These are phyloP conservation scores for Elgaria multicarinata DNA, from an alignment of 2,113 vertebrate species.

Conservation along the genomic window DNA sequence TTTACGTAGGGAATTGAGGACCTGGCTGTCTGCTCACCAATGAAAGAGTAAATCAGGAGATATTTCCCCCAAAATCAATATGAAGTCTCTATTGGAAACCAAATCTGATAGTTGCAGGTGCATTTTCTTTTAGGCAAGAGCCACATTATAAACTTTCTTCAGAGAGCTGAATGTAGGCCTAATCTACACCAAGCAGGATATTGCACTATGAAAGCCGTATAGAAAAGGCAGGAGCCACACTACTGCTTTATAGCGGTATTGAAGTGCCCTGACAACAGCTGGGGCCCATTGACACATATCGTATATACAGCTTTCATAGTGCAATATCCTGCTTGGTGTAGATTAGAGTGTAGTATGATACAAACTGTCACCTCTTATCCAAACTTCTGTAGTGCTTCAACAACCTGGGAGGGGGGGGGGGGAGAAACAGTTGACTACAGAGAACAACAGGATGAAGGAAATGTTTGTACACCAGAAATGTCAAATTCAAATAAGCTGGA, in stretches of 20 bases:
- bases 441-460: background rate
- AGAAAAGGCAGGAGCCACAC: too few relatives aligned
- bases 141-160: background rate
- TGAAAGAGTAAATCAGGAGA: background rate
- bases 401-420: background rate
- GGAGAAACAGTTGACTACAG: background rate
- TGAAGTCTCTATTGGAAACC: constrained; percentile 23
- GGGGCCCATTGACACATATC: too few relatives aligned
- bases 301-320: too few relatives aligned
- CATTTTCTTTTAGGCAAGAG: constrained; percentile 54
- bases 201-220: too few relatives aligned
- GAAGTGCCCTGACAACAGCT: too few relatives aligned
- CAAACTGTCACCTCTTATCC: background rate
- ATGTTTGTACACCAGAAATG: background rate
- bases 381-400: background rate
- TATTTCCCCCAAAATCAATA: background rate
- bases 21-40: background rate
- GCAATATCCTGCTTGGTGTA: too few relatives aligned
- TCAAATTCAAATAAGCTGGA: background rate
- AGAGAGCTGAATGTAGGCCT: background rate
- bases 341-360: too few relatives aligned
- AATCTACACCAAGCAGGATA: too few relatives aligned
- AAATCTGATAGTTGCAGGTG: background rate
- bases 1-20: background rate
- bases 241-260: too few relatives aligned